A percentile compares a stretch with the other conserved stretches of the same genome.
Evolutionary conservation across 2,797 vertebrate genomes (phyloP).

Genomic region (Clarias pachynema): DNA sequence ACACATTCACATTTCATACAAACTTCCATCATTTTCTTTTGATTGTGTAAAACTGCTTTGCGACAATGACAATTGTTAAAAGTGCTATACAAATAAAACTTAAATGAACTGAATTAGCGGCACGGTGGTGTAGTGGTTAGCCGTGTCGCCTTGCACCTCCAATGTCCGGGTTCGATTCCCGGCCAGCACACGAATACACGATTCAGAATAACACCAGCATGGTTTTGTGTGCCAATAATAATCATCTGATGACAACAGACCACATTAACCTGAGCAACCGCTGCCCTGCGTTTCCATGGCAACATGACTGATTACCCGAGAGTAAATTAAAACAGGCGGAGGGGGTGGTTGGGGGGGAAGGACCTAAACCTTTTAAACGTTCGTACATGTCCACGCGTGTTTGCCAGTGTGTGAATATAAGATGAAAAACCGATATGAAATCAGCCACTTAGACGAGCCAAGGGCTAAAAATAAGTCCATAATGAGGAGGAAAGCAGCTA

Average conservation of each 20-base stretch:
- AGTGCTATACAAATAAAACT: no score
- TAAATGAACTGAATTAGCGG: no score
- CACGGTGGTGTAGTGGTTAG: no score
- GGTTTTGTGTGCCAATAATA: constrained; percentile 3
- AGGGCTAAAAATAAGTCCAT: constrained; percentile 29
- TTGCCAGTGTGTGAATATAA: not conserved
- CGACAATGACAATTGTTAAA: no score
- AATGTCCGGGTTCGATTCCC: no score
- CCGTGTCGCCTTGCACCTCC: no score
- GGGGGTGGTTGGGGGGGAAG: no score
- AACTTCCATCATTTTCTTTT: no score
- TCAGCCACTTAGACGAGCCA: constrained; percentile 16
- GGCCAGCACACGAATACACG: not conserved
- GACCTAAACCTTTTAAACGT: not conserved
- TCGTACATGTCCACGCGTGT: not conserved
- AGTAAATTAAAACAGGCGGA: constrained; percentile 38
- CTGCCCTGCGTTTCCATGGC: constrained; percentile 62
- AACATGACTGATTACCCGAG: constrained; percentile 58
- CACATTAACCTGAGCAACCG: constrained; percentile 57
- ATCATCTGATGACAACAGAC: constrained; percentile 52
- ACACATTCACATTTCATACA: no score
- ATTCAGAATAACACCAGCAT: not conserved
- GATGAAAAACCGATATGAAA: constrained; percentile 13
- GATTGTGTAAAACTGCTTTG: no score
- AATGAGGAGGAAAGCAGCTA: constrained; percentile 4